Conservation (phyloP, 2,113 vertebrate genomes). For the Pseudopodoces humilis region DNA sequence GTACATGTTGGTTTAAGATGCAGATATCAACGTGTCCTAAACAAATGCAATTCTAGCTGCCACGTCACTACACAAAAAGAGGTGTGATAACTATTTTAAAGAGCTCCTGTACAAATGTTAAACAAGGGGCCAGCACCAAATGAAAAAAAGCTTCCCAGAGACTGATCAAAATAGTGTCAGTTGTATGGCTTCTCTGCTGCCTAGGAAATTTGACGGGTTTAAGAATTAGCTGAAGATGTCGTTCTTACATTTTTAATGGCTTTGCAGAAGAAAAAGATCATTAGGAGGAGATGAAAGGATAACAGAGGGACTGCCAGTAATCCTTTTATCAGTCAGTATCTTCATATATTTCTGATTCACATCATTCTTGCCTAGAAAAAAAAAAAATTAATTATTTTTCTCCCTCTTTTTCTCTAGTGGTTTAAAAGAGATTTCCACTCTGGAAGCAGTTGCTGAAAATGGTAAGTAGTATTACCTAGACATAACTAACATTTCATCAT, state of each 20-base stretch:
- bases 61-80: not conserved
- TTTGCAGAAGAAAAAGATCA: not conserved
- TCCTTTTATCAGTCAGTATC: not conserved
- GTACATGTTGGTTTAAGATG: accelerated
- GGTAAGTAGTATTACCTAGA: constrained; percentile 30
- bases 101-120: not conserved
- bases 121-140: not conserved
- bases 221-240: not conserved
- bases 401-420: not conserved
- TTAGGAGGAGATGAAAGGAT: not conserved
- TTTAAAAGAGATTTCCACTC: constrained; percentile 2
- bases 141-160: not conserved
- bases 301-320: not conserved
- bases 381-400: not conserved
- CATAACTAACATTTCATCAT: not conserved
- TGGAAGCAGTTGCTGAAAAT: constrained; percentile 54
- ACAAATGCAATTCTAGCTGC: not conserved
- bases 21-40: not conserved
- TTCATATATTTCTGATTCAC: not conserved
- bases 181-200: not conserved
- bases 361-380: not conserved
- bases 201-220: not conserved
- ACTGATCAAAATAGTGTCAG: not conserved
- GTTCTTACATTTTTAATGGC: not conserved
- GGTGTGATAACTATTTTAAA: not conserved